These are phyloP conservation scores for Drosophila cognata DNA, from an alignment of 2,888 invertebrate species.

Conservation along the genomic window DNA sequence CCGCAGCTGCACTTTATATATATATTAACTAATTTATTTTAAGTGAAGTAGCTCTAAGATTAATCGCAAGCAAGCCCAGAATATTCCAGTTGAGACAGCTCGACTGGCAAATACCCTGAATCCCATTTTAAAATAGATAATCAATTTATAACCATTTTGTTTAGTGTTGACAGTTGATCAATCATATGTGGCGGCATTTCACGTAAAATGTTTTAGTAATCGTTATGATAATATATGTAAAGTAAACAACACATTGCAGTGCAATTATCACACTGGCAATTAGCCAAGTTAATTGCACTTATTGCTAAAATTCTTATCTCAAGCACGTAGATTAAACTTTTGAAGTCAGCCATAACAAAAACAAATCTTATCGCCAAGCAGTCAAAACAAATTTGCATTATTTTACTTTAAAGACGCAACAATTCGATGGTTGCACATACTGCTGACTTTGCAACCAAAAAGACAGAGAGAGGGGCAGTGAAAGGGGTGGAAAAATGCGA, in stretches of 20 bases:
- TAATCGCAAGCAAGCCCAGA: neutral
- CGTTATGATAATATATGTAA: neutral
- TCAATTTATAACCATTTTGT: neutral
- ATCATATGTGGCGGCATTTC: neutral
- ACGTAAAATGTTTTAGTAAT: neutral
- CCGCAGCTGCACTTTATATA: neutral
- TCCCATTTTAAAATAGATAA: neutral
- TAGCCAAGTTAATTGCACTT: neutral
- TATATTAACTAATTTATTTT: neutral
- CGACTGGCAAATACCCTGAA: neutral
- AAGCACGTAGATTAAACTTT: neutral
- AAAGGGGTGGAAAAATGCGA: neutral
- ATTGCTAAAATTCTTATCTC: conserved; percentile 1
- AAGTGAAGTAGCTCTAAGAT: neutral
- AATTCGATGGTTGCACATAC: conserved; percentile 26
- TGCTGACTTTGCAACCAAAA: conserved; percentile 26
- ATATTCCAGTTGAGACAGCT: neutral
- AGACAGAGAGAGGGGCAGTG: neutral
- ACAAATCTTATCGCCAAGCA: conserved; percentile 26
- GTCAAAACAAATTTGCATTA: conserved; percentile 47
- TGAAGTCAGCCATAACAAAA: conserved; percentile 23
- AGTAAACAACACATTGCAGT: neutral
- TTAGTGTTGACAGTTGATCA: neutral
- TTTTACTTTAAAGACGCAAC: conserved; percentile 40
- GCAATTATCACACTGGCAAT: neutral